Conservation (phyloP, 2,888 invertebrate species). For the Tipula unca region DNA sequence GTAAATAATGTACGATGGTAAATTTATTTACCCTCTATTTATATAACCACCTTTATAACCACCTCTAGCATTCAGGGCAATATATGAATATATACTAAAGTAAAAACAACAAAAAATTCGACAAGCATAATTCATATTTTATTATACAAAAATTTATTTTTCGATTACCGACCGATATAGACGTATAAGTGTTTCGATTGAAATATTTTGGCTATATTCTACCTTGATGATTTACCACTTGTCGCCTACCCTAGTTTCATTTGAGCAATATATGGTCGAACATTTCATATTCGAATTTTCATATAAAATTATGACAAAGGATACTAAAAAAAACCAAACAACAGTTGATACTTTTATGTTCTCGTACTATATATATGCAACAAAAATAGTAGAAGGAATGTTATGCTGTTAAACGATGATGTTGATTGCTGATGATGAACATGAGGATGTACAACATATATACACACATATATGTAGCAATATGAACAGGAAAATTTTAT, state of each 20-base stretch:
- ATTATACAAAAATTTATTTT: not conserved
- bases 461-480: not conserved
- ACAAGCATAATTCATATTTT: not conserved
- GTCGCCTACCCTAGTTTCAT: not conserved
- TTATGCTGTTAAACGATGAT: not conserved
- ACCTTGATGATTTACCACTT: slow-evolving; percentile 8
- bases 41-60: not conserved
- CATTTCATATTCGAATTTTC: not conserved
- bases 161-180: not conserved
- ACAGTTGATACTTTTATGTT: not conserved
- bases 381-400: not conserved
- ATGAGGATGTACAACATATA: not conserved
- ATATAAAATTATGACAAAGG: not conserved
- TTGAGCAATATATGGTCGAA: not conserved
- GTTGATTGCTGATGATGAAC: not conserved
- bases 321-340: not conserved
- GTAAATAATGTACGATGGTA: not conserved
- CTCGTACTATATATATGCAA: not conserved
- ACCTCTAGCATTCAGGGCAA: not conserved
- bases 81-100: too few species aligned
- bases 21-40: not conserved
- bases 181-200: not conserved
- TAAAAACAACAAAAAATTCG: too few species aligned
- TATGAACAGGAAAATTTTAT: not conserved
- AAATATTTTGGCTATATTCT: not conserved